Conservation (phyloP, 30 jellyfish, hydroid and myxozoan genomes). For the Hydra vulgaris region DNA sequence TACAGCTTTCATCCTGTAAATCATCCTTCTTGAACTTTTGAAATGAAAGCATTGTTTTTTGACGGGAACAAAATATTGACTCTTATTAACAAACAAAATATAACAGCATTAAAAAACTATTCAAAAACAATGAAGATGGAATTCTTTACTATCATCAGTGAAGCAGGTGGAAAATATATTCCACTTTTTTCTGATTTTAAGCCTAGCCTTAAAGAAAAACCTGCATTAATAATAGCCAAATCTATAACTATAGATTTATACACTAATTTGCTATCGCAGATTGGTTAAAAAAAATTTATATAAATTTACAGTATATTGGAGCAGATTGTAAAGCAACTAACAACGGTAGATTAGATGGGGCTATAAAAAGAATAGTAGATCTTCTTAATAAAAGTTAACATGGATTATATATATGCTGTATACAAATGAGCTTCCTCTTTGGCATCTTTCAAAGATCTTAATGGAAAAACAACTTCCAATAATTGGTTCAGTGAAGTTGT, state of each 20-base stretch:
- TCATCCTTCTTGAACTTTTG: too few relatives aligned
- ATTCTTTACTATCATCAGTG: too few relatives aligned
- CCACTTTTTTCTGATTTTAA: not conserved
- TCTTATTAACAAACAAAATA: too few relatives aligned
- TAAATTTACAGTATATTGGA: too few relatives aligned
- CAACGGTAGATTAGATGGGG: not conserved
- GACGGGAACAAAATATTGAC: too few relatives aligned
- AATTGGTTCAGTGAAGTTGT: not conserved
- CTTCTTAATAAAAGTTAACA: not conserved
- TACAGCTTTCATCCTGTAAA: too few relatives aligned
- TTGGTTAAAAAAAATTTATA: not conserved
- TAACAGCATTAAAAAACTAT: too few relatives aligned
- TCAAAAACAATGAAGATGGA: too few relatives aligned
- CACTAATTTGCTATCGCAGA: too few relatives aligned
- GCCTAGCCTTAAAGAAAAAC: not conserved
- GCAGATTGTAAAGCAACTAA: not conserved
- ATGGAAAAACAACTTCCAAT: not conserved
- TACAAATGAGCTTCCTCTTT: not conserved
- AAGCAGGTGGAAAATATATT: too few relatives aligned
- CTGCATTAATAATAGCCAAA: not conserved
- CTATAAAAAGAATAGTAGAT: not conserved
- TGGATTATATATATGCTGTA: not conserved
- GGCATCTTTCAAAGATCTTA: not conserved
- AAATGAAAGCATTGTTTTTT: too few relatives aligned
- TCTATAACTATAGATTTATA: too few relatives aligned